Conservation (phyloP, 2,888 invertebrate species). For the Sinelater perroti region DNA sequence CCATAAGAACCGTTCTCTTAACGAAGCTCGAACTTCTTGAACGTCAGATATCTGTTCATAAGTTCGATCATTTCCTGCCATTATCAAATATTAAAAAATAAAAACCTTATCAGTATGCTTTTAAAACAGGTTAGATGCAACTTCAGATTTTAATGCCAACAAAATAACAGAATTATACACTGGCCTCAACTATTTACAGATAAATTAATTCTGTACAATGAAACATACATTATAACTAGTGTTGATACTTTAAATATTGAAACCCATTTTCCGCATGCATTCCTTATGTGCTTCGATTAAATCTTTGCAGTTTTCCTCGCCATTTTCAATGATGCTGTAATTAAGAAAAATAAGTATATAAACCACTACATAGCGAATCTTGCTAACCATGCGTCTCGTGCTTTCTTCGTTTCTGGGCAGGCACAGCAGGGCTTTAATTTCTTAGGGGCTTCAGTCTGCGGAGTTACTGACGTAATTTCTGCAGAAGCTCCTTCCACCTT, state of each 20-base stretch:
- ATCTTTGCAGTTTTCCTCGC: constrained; percentile 88
- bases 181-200: not conserved
- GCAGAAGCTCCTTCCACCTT: constrained; percentile 63
- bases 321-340: constrained; percentile 85
- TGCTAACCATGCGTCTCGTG: constrained; percentile 87
- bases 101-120: not conserved
- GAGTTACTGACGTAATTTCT: constrained; percentile 45
- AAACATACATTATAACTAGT: constrained; percentile 15
- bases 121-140: not conserved
- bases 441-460: constrained; percentile 65
- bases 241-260: constrained; percentile 96
- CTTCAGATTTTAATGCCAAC: constrained; percentile 10
- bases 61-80: no score
- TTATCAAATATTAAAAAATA: no score
- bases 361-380: no score
- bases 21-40: constrained; percentile 49
- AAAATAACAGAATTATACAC: not conserved
- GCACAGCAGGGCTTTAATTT: constrained; percentile 96
- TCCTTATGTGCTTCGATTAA: constrained; percentile 96
- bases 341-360: constrained; percentile 5
- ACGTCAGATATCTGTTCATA: constrained; percentile 20
- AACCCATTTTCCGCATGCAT: constrained; percentile 96
- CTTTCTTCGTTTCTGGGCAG: constrained; percentile 94
- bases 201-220: constrained; percentile 22
- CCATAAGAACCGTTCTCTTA: constrained; percentile 53